Evolutionary conservation across 2,888 invertebrate genomes (phyloP), one percentile per base, ranked within the genome.

Genomic region (Ophioninae sp.): DNA sequence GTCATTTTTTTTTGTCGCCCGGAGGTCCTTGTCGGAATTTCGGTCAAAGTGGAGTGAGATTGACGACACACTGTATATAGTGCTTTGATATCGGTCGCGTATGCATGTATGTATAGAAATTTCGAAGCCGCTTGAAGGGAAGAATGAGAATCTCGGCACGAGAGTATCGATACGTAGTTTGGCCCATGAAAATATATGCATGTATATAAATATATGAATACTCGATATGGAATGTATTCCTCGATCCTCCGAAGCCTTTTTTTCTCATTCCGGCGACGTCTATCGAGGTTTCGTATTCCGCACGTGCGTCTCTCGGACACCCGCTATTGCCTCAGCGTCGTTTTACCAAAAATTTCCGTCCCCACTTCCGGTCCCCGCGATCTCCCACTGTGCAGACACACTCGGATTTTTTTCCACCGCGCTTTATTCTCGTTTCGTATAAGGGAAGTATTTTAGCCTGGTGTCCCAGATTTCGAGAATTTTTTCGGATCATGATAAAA

Each of bases 11-110:
- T 75, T 57, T 62, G 70, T 81, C 57, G 64, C 64, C n/a, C 72
- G 62, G 73, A 67, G 79, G 62, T 79, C 59, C 81, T 84, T 62
- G 72, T 73, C 72, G 75, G 75, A 68, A 62, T 76, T 79, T 81
- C 20, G 75, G 61, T 37, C 39, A 67, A 67, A 70, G 17, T 50
- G 50, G 50, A 77, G 72, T 75, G 74, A 79, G 75, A 76, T 79
- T 72, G 75, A 30, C 57, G 59, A 41, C 75, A 56, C 61, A 72
- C 56, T 67, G n/a, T 23, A 30, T 50, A 30, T 44, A 20, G 59
- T 41, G 61, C 10, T 30, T n/a, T 59, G 72, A 77, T 80, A 69
- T 83, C 74, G 74, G 59, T 70, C 30, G n/a, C 23, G 21, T 10
- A 59, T 69, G 41, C 39, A 70, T 76, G 57, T 64, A 44, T 64